Evolutionary conservation across 2,888 invertebrate genomes (phyloP).

Genomic region (Trachelus tabidus): DNA sequence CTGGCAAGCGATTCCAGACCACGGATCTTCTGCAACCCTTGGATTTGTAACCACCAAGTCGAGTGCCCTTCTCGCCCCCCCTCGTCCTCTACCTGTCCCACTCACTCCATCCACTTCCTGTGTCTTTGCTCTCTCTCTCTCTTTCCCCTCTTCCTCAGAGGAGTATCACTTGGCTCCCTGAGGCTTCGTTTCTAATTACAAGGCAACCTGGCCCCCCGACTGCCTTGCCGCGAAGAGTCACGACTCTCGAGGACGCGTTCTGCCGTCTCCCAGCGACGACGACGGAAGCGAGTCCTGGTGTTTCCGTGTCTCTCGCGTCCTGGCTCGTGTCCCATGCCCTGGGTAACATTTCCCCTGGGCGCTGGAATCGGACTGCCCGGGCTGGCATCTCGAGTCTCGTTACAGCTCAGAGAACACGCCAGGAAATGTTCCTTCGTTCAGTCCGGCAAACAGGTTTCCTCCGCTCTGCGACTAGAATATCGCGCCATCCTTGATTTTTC

Average conservation of each 20-base stretch:
- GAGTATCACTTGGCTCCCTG: conserved; percentile 7
- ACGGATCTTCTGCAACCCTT: background rate
- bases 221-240: background rate
- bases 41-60: background rate
- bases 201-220: conserved; percentile 13
- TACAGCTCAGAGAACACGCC: conserved; percentile 12
- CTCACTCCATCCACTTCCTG: no score
- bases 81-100: no score
- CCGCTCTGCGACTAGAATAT: conserved; percentile 8
- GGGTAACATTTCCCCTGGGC: no score
- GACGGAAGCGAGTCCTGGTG: background rate
- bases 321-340: no score
- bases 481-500: background rate
- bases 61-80: background rate
- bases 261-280: background rate
- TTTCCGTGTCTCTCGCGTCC: no score
- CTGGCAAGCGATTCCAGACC: background rate
- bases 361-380: conserved; percentile 16
- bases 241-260: no score
- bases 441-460: conserved; percentile 18
- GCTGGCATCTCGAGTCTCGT: conserved; percentile 23
- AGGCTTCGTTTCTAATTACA: conserved; percentile 27
- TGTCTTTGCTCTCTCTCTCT: background rate
- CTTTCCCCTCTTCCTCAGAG: background rate
- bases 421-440: no score